Evolutionary conservation across 1,140 invertebrate species (phyloP).

Genomic region (Acromyrmex heyeri): DNA sequence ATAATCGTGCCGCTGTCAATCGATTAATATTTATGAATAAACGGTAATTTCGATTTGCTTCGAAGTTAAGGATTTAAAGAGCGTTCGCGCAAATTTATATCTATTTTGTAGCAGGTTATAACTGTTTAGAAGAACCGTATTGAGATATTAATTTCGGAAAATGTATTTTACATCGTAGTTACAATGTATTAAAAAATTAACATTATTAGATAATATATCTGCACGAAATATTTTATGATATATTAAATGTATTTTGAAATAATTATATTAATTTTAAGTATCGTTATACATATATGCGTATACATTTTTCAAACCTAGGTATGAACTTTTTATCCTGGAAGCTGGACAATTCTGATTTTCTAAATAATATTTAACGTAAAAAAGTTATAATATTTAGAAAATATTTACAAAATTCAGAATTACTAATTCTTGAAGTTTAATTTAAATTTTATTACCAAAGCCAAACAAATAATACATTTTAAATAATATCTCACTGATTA

Average conservation of each 20-base stretch:
- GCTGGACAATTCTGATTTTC: background rate
- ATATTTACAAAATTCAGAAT: too few relatives aligned
- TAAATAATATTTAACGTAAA: background rate
- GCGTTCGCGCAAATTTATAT: background rate
- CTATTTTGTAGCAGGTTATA: background rate
- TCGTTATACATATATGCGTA: background rate
- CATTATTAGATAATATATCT: background rate
- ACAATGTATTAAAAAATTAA: background rate
- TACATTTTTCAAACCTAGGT: slow-evolving; percentile 4
- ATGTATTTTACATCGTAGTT: background rate
- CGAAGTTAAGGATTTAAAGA: background rate
- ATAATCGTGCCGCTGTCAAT: background rate
- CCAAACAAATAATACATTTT: background rate
- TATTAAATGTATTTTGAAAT: slow-evolving; percentile 1
- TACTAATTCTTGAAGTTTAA: background rate
- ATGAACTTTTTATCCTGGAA: background rate
- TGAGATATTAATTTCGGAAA: background rate
- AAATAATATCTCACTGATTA: background rate
- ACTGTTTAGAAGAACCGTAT: background rate
- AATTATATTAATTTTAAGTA: background rate
- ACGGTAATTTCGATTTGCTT: background rate
- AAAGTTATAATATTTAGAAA: background rate
- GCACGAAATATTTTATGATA: background rate
- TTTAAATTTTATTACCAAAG: background rate
- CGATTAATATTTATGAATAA: slow-evolving; percentile 32